A percentile compares a stretch with the other conserved stretches of the same genome.
phyloP scores from a whole-genome alignment of 2,797 vertebrate genomes.

The Bradypodion ventrale region DNA sequence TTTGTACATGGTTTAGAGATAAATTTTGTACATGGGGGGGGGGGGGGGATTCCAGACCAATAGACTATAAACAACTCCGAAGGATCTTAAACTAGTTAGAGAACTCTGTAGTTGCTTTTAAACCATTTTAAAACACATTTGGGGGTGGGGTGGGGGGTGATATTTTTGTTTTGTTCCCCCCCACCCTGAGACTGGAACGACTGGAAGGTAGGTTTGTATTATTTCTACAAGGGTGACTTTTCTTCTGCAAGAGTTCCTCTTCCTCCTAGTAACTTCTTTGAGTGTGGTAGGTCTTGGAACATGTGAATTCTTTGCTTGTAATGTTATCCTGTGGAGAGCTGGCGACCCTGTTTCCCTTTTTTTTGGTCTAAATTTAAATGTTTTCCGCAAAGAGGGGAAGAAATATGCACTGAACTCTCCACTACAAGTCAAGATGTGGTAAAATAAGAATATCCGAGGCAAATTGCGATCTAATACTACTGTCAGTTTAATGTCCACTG shows the following conservation, averaged over 20 bases:
- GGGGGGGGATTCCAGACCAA: conserved; percentile 80
- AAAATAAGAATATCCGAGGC: conserved; percentile 75
- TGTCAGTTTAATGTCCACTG: conserved; percentile 91
- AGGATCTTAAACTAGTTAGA: conserved; percentile 77
- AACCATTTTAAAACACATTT: conserved; percentile 77
- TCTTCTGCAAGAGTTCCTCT: conserved; percentile 84
- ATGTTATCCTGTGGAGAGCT: conserved; percentile 84
- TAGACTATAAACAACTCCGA: conserved; percentile 84
- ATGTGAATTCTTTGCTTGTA: conserved; percentile 80
- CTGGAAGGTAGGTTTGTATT: conserved; percentile 83
- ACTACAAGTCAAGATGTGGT: conserved; percentile 92
- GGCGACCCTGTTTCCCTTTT: conserved; percentile 88
- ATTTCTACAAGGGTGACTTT: conserved; percentile 81
- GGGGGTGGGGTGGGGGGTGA: conserved; percentile 47
- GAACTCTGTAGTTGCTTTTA: conserved; percentile 78
- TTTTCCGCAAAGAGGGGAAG: conserved; percentile 81
- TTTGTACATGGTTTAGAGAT: conserved; percentile 93
- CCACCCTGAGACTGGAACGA: conserved; percentile 81
- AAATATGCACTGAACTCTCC: conserved; percentile 91
- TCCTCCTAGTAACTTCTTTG: conserved; percentile 85
- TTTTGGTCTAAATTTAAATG: conserved; percentile 87
- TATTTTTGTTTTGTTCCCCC: not conserved
- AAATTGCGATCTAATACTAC: conserved; percentile 84
- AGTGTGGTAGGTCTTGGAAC: conserved; percentile 84
- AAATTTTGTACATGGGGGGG: conserved; percentile 88